phyloP scores from a whole-genome alignment of 2,113 vertebrate species.

The Myiozetetes cayanensis region DNA sequence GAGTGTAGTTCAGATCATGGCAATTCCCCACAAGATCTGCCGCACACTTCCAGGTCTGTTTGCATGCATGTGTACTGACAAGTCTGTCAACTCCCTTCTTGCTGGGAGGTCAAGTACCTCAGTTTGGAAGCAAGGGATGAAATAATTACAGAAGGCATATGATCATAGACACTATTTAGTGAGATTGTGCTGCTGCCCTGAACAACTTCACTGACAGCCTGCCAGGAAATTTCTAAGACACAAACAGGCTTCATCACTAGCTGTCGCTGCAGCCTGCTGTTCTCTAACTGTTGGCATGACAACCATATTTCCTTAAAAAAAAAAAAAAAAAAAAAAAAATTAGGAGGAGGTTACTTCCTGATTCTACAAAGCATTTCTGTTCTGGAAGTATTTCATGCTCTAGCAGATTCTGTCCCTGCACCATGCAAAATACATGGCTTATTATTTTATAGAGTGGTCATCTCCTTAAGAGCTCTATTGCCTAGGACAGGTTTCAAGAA shows the following conservation, averaged over 20 bases:
- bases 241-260: not conserved
- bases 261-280: conserved; percentile 42
- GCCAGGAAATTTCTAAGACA: not conserved
- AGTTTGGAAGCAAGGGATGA: not conserved
- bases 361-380: not conserved
- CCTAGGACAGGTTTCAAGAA: not conserved
- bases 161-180: not conserved
- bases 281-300: conserved; percentile 20
- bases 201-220: not conserved
- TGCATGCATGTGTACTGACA: not conserved
- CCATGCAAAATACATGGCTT: not conserved
- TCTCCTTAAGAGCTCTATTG: not conserved
- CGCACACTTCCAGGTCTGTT: not conserved
- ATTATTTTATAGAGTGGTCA: not conserved
- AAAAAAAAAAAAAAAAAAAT: not conserved
- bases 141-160: not conserved
- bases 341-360: not conserved
- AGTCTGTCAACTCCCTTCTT: not conserved
- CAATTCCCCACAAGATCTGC: not conserved
- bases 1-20: not conserved
- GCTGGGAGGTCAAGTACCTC: not conserved
- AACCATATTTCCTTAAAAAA: not conserved
- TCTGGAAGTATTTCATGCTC: not conserved
- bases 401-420: not conserved
- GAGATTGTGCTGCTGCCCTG: not conserved